Base-by-base conservation (phyloP, 37 sponge, comb jelly and placozoan genomes). In the Halichondria panicea region DNA sequence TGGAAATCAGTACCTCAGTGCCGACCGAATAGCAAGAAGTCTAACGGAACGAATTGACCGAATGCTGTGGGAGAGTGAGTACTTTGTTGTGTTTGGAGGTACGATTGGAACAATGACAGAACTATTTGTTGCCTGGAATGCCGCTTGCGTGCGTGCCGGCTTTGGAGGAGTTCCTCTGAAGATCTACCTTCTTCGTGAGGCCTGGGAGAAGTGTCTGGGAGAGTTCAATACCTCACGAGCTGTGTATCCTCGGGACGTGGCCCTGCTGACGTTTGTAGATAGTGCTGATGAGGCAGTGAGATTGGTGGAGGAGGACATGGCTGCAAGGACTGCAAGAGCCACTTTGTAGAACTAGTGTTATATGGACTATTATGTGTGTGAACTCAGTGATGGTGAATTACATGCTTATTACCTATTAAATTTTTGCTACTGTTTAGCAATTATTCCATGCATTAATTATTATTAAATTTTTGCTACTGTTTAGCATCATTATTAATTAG, bases 41-140 rank as follows among this genome's bases (percentile, higher is more conserved):
- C 46, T 88, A 4, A 19, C 46, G 42, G 75, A 81, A 27, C 72
- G 94, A 0, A 60, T 82, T 15, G 43, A 66, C 40, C 82, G 54
- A n/a, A 46, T 93, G 46, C 28, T 85, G 0, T 35, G 45, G 43
- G 35, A 34, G 19, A 77, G 87, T 38, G 63, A 81, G 71, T 77
- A 85, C 31, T 75, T 83, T 19, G 1, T 89, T 15, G 84, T 64
- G 15, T 68, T 81, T 35, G 84, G 87, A 1, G 94, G 94, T 0
- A 79, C 74, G 18, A 79, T 88, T 42, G 94, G 94, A 3, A 93
- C 94, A 0, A 15, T 85, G 11, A 77, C 84, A 1, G 94, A 93
- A 39, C 54, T 86, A 21, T 18, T 93, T 32, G 59, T 81, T 15
- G 78, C 58, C 0, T 81, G 81, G 90, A 77, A 86, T n/a, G 43